A percentile compares a stretch with the other conserved stretches of the same genome.
phyloP scores from a whole-genome alignment of 2,113 vertebrate species.

The Bos taurus region ARS-UCD2.0 NC_037333.1:55014501-55015000 shows the following conservation, averaged over 20 bases:
- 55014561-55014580: neutral
- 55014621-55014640: neutral
- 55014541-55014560: neutral
- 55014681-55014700: constrained; percentile 10
- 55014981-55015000: neutral
- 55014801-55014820: constrained; percentile 32
- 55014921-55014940: neutral
- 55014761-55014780: neutral
- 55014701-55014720: neutral
- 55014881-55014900: neutral
- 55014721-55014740: constrained; percentile 34
- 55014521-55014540: neutral
- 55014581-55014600: neutral
- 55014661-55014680: constrained; percentile 22
- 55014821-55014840: neutral
- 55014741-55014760: neutral
- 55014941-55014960: neutral
- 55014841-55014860: neutral
- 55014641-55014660: neutral
- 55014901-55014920: neutral
- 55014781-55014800: neutral
- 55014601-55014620: neutral
- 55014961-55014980: neutral
- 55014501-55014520: accelerated
- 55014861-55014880: neutral